Evolutionary conservation across 2,888 invertebrate species (phyloP).

Genomic region (Noctua comes): DNA sequence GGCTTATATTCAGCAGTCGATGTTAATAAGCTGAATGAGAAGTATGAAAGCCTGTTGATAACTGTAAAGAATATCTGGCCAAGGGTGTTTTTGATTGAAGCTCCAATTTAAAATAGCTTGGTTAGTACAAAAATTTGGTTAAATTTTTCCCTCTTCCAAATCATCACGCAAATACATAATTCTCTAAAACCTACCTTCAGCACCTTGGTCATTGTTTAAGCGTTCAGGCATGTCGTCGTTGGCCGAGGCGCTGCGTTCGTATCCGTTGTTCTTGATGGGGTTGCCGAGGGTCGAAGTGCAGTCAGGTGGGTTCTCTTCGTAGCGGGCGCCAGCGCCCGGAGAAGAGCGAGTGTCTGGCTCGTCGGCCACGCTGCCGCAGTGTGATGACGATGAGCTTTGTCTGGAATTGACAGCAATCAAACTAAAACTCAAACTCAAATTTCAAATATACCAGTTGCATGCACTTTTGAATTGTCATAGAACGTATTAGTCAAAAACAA

Average conservation of each 20-base stretch:
- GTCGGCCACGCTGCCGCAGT: slow-evolving; percentile 87
- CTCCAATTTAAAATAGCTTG: slow-evolving; percentile 25
- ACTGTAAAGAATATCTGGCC: slow-evolving; percentile 17
- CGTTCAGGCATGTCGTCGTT: slow-evolving; percentile 87
- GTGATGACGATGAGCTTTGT: slow-evolving; percentile 89
- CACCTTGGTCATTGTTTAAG: slow-evolving; percentile 88
- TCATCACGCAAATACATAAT: slow-evolving; percentile 56
- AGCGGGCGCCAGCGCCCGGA: slow-evolving; percentile 87
- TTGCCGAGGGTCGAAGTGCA: slow-evolving; percentile 87
- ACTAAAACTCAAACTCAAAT: background rate
- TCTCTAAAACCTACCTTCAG: slow-evolving; percentile 83
- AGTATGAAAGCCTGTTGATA: slow-evolving; percentile 9
- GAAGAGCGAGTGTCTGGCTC: slow-evolving; percentile 89
- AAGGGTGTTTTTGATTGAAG: slow-evolving; percentile 26
- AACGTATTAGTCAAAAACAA: background rate
- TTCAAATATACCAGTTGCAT: background rate
- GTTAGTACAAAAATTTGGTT: slow-evolving; percentile 23
- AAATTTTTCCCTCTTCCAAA: slow-evolving; percentile 53
- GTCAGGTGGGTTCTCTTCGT: slow-evolving; percentile 86
- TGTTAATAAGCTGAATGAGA: slow-evolving; percentile 30
- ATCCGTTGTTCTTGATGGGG: slow-evolving; percentile 89
- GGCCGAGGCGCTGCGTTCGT: slow-evolving; percentile 85
- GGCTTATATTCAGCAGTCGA: slow-evolving; percentile 22
- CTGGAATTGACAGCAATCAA: slow-evolving; percentile 71
- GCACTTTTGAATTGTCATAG: background rate